These are phyloP conservation scores for Pristionchus fissidentatus DNA, from an alignment of 2,888 invertebrate species.

Conservation along the genomic window DNA sequence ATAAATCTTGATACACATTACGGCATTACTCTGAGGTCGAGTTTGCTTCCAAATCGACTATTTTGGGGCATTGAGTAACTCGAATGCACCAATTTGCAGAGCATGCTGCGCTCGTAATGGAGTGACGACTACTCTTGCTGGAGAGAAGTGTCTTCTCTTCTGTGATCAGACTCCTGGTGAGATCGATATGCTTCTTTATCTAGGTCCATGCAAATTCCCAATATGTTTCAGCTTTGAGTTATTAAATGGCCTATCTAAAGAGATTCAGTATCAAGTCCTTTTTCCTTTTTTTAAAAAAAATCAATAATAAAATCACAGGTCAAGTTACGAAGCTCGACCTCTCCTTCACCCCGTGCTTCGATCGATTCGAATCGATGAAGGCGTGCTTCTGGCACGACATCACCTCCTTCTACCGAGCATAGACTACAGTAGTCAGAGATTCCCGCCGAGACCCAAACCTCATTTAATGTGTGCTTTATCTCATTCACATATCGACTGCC, in stretches of 20 bases:
- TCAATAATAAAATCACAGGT: slow-evolving; percentile 48
- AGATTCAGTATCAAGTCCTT: neutral
- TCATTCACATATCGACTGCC: slow-evolving; percentile 20
- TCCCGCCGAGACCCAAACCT: neutral
- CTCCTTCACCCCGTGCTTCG: slow-evolving; percentile 70
- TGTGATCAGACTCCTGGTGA: slow-evolving; percentile 71
- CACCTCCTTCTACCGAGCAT: slow-evolving; percentile 60
- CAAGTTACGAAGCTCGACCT: slow-evolving; percentile 65
- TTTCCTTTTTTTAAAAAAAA: neutral
- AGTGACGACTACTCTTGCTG: slow-evolving; percentile 71
- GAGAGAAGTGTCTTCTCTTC: slow-evolving; percentile 70
- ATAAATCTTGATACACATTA: too few species aligned
- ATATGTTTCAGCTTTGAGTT: neutral
- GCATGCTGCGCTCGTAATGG: slow-evolving; percentile 70
- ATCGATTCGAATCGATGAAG: slow-evolving; percentile 71
- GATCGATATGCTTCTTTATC: too few species aligned
- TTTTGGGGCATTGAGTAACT: neutral
- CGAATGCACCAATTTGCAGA: too few species aligned
- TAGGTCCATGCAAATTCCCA: neutral
- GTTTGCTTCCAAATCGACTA: neutral
- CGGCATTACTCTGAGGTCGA: too few species aligned
- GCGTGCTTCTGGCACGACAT: slow-evolving; percentile 72
- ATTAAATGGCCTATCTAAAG: neutral
- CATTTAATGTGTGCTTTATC: slow-evolving; percentile 18
- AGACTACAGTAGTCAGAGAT: neutral